Conservation (phyloP, 2,888 invertebrate species). For the Diplazon laetatorius region DNA sequence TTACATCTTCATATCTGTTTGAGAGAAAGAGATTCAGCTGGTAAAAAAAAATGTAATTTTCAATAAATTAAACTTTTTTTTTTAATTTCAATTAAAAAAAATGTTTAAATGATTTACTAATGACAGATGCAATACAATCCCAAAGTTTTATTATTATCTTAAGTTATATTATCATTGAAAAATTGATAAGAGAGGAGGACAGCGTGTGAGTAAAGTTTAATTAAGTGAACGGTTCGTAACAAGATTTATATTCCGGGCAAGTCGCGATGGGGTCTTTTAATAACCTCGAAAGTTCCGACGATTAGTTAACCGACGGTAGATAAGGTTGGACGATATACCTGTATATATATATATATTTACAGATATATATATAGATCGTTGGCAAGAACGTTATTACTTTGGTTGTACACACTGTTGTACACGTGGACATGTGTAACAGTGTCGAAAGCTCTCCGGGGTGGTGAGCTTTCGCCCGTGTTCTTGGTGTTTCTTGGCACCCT, state of each 20-base stretch:
- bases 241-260: constrained; percentile 71
- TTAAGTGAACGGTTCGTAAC: constrained; percentile 71
- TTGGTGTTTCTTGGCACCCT: constrained; percentile 55
- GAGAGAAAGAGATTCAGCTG: no score
- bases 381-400: no score
- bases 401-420: no score
- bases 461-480: constrained; percentile 35
- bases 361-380: constrained; percentile 22
- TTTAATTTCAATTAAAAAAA: no score
- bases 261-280: constrained; percentile 75
- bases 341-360: constrained; percentile 40
- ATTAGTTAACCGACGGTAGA: constrained; percentile 65
- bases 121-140: no score
- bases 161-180: no score
- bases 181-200: constrained; percentile 65
- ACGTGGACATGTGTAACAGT: no score
- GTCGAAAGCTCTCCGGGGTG: constrained; percentile 27
- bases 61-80: no score
- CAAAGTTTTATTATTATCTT: no score
- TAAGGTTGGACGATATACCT: constrained; percentile 27
- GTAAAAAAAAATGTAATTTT: no score
- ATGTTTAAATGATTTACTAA: no score
- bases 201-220: constrained; percentile 71
- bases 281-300: constrained; percentile 73
- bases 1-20: no score